Base-by-base conservation (phyloP, 1,140 invertebrate species). In the Propsilocerus akamusi region DNA sequence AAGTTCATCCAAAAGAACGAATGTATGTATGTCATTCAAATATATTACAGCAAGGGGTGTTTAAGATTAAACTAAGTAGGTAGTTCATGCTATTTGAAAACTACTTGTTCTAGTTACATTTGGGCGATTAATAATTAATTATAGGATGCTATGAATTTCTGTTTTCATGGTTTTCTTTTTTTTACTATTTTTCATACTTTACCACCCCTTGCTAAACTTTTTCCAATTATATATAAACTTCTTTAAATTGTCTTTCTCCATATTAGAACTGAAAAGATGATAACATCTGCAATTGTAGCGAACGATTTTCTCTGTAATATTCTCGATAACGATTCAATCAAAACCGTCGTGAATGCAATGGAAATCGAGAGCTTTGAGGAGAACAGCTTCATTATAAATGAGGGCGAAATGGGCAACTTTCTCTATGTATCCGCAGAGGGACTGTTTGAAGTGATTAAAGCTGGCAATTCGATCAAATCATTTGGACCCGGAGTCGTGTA, bases 271-370 rank as follows among this genome's bases (percentile, higher is more conserved):
- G 57, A 62, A 25, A 64, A 68, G 57, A 67, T 72, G 59, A 73
- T 76, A 53, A 70, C 64, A 53, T 68, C 63, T 53, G 73, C 73
- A 24, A 65, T 97, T 47, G 75, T 83, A 61, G 81, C 81, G 46
- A 97, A 97, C 63, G 88, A 94, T 61, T 96, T 97, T 65, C 74
- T 97, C 53, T 85, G 83, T 58, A 93, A 96, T 65, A 70, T 96
- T 53, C 74, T 76, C 76, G 87, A 94, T 55, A 75, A 81, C 11
- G 78, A 80, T 34, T 85, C 94, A 61, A 70, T 87, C 28, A 68
- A 75, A 32, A 80, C 83, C 56, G 81, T 95, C n/a, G 83, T 94
- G 4, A 85, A 91, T 58, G 90, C 86, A 12, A 95, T 95, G 90
- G 85, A 83, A 59, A 77, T 83, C 0, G 80, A 88, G 58, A 72